Evolutionary conservation across 30 jellyfish, hydroid and myxozoan genomes (phyloP).

Genomic region (Sanderia malayensis): DNA sequence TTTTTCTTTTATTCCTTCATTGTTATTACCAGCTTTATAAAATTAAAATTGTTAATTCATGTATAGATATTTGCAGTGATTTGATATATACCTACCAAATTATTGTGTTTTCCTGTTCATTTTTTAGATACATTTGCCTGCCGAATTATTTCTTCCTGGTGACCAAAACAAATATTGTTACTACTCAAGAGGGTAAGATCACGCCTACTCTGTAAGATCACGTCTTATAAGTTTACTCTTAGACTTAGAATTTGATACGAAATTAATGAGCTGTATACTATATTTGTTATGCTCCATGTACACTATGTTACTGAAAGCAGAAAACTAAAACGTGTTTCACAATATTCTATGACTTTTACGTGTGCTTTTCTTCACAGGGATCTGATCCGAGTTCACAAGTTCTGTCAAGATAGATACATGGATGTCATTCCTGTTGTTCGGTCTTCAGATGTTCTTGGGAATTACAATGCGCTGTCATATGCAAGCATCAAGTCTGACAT

Average conservation of each 20-base stretch:
- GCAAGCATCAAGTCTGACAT: constrained; percentile 48
- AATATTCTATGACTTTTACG: no score
- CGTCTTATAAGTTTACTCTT: no score
- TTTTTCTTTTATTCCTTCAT: background rate
- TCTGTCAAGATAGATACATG: constrained; percentile 58
- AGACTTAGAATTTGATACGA: no score
- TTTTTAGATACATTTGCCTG: constrained; percentile 42
- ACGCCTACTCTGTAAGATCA: no score
- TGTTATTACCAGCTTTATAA: no score
- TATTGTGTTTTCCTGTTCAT: background rate
- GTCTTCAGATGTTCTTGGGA: constrained; percentile 42
- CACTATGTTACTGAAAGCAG: no score
- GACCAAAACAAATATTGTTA: constrained; percentile 13
- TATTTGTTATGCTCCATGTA: no score
- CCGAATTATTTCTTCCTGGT: constrained; percentile 43
- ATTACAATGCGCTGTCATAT: constrained; percentile 31
- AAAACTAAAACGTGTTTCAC: no score
- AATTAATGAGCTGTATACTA: no score
- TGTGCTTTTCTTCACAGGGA: constrained; percentile 37
- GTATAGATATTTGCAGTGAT: no score
- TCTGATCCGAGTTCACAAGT: constrained; percentile 38
- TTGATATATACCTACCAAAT: background rate
- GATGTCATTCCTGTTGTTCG: constrained; percentile 50
- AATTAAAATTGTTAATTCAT: background rate
- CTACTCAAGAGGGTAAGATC: constrained; percentile 18